Conservation (phyloP, 2,797 vertebrate species). For the Setipinna tenuifilis region DNA sequence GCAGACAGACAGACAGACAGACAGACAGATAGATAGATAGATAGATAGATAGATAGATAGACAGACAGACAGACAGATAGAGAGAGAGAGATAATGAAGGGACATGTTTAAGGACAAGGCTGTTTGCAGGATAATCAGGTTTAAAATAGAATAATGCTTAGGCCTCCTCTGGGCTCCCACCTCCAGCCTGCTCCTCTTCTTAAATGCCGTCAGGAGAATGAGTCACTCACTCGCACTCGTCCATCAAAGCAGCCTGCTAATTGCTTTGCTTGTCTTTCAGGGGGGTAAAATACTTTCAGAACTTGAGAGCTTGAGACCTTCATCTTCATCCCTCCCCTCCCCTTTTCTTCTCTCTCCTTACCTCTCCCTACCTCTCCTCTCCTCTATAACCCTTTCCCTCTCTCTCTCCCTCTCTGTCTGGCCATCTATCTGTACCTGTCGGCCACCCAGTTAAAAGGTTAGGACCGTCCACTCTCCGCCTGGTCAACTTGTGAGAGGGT, state of each 20-base stretch:
- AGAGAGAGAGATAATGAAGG: not conserved
- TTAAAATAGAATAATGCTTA: not conserved
- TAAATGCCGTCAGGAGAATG: conserved; percentile 41
- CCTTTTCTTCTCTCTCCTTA: not conserved
- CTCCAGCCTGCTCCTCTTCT: conserved; percentile 28
- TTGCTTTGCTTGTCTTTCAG: conserved; percentile 56
- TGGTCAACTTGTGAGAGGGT: conserved; percentile 9
- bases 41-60: too few species aligned
- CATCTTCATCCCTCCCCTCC: not conserved
- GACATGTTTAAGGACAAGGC: not conserved
- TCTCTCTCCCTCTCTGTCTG: not conserved
- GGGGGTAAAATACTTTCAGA: conserved; percentile 52
- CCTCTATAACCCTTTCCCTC: not conserved
- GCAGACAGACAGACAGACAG: not conserved
- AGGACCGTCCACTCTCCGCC: conserved; percentile 2
- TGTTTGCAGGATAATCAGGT: not conserved
- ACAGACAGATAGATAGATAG: too few species aligned
- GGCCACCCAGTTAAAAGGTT: conserved; percentile 11
- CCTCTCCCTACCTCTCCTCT: conserved; percentile 28
- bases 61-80: too few species aligned
- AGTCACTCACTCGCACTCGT: conserved; percentile 60
- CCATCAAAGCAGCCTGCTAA: conserved; percentile 61
- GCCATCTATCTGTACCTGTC: not conserved
- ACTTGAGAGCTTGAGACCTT: conserved; percentile 42
- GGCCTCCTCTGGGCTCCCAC: conserved; percentile 59